Percentiles rank a stretch among this genome's conserved stretches.
Conservation (phyloP, 2,113 vertebrate species). For the Varanus salvator region DNA sequence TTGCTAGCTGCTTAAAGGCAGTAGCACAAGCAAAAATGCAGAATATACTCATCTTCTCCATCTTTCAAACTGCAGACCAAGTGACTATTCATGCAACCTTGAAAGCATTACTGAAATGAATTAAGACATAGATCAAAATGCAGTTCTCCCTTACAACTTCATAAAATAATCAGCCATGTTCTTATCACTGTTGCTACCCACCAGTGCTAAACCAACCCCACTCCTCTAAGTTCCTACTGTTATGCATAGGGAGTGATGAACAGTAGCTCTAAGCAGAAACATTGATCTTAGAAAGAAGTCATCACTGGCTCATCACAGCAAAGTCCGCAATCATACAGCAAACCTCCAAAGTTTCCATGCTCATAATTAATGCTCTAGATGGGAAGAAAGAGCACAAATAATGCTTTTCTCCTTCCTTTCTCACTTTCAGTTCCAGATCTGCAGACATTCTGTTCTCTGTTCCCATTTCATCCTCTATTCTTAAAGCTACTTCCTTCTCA, state of each 20-base stretch:
- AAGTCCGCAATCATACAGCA: not conserved
- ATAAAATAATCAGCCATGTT: not conserved
- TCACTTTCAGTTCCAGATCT: not conserved
- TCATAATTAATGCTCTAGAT: not conserved
- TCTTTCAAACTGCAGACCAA: not conserved
- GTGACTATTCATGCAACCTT: not conserved
- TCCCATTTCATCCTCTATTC: not conserved
- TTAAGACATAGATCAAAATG: not conserved
- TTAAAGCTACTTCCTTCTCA: not conserved
- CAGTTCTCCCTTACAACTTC: not conserved
- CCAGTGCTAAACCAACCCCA: not conserved
- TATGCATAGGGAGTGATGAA: not conserved
- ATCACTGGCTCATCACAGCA: not conserved
- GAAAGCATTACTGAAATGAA: not conserved
- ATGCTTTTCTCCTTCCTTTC: not conserved
- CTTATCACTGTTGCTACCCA: not conserved
- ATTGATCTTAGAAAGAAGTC: not conserved
- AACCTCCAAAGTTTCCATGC: not conserved
- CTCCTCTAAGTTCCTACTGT: not conserved
- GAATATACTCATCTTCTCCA: not conserved
- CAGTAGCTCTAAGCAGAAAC: not conserved
- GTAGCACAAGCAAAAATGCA: not conserved
- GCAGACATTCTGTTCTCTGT: not conserved
- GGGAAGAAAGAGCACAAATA: not conserved
- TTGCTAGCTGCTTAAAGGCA: not conserved